These are phyloP conservation scores for Neogale vison DNA, from an alignment of 2,113 vertebrate genomes.

Conservation along the genomic window DNA sequence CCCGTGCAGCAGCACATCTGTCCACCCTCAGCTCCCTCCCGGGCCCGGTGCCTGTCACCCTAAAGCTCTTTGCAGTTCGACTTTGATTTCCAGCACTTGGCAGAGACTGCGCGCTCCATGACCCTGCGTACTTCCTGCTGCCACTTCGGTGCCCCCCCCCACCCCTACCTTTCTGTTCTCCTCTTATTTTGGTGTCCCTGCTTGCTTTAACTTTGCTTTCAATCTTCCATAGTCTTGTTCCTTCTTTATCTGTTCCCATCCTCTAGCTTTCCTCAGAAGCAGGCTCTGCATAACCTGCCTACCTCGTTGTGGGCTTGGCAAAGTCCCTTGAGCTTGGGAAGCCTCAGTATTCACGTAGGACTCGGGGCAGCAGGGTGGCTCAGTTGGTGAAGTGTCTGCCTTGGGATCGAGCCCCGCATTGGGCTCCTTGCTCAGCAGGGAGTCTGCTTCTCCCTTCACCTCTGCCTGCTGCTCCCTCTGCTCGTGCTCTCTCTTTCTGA, in stretches of 20 bases:
- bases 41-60: not conserved
- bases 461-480: too few species aligned
- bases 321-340: not conserved
- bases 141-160: accelerated
- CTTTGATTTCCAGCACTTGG: not conserved
- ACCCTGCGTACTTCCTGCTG: too few species aligned
- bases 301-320: not conserved
- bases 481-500: not conserved
- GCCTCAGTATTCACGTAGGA: not conserved
- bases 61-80: not conserved
- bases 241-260: not conserved
- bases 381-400: not conserved
- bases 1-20: not conserved
- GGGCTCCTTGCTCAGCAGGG: not conserved
- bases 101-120: accelerated
- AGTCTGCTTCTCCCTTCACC: too few species aligned
- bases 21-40: not conserved
- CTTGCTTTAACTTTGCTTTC: not conserved
- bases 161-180: not conserved
- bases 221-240: not conserved
- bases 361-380: not conserved
- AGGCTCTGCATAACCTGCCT: not conserved
- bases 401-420: not conserved
- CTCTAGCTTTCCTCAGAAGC: not conserved
- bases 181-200: not conserved